Conservation (phyloP, 2,797 vertebrate species). For the Chelon labrosus region DNA sequence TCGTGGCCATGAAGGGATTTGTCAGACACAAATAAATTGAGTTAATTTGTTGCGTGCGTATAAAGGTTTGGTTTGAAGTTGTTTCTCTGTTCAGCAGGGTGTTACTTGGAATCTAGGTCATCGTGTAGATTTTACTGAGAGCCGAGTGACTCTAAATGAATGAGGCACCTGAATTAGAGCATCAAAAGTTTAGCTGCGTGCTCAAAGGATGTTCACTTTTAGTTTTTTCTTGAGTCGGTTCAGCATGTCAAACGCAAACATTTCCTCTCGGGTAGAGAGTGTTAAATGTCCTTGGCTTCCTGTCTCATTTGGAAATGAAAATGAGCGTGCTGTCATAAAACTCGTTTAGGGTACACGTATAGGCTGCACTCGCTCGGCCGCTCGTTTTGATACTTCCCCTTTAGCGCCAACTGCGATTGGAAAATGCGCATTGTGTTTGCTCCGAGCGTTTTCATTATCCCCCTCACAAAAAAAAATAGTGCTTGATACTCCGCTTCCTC, state of each 20-base stretch:
- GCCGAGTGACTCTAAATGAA: slow-evolving; percentile 17
- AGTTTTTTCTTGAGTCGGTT: neutral
- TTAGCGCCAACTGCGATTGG: neutral
- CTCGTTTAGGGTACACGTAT: neutral
- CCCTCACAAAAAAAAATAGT: neutral
- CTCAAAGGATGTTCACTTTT: neutral
- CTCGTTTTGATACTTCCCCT: neutral
- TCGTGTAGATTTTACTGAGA: slow-evolving; percentile 1
- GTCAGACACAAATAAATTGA: neutral
- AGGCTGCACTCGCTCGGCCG: neutral
- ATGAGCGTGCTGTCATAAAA: slow-evolving; percentile 9
- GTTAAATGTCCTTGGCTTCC: neutral
- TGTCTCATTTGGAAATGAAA: slow-evolving; percentile 36
- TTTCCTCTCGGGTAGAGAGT: neutral
- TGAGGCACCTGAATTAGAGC: slow-evolving; percentile 38
- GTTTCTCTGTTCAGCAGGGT: slow-evolving; percentile 1
- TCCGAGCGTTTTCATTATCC: slow-evolving; percentile 14
- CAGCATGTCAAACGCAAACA: neutral
- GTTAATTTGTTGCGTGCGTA: slow-evolving; percentile 3
- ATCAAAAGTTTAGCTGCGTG: slow-evolving; percentile 10
- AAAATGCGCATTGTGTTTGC: neutral
- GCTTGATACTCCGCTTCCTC: slow-evolving; percentile 2
- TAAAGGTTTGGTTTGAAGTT: slow-evolving; percentile 7
- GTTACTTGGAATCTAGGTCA: slow-evolving; percentile 46
- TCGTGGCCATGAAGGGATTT: slow-evolving; percentile 1